These are phyloP conservation scores for Syngnathus typhle DNA, from an alignment of 2,113 vertebrate species.

Conservation along the genomic window DNA sequence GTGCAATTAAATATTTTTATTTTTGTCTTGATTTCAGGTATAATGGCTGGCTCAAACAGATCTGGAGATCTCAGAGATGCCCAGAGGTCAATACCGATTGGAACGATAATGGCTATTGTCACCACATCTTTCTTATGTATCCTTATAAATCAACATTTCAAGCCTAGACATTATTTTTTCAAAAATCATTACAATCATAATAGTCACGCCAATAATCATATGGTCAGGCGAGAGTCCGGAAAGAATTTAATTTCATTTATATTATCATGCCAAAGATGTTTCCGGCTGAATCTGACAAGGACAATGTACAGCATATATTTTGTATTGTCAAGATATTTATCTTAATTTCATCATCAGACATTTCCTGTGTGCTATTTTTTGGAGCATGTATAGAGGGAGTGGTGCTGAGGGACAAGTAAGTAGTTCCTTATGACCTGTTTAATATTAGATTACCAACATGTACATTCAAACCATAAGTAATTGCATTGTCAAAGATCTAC, in stretches of 20 bases:
- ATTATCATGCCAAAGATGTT: not conserved
- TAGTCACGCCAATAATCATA: too few species aligned
- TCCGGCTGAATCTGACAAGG: not conserved
- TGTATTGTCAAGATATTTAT: conserved; percentile 1
- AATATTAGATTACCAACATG: not conserved
- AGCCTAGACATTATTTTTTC: not conserved
- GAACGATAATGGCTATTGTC: conserved; percentile 90
- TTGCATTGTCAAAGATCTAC: not conserved
- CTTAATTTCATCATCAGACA: conserved; percentile 72
- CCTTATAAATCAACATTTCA: conserved; percentile 52
- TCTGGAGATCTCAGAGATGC: conserved; percentile 92
- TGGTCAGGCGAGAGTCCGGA: too few species aligned
- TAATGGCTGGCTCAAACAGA: conserved; percentile 95
- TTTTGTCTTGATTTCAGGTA: conserved; percentile 68
- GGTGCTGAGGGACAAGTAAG: conserved; percentile 91
- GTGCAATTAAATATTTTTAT: not conserved
- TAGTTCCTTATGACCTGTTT: not conserved
- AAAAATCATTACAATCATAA: too few species aligned
- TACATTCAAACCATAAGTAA: not conserved
- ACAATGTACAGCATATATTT: not conserved
- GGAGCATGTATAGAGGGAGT: conserved; percentile 94
- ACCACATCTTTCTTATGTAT: conserved; percentile 97
- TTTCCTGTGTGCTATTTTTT: conserved; percentile 88
- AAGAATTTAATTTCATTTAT: not conserved
- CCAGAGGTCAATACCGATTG: conserved; percentile 90